phyloP scores from a whole-genome alignment of 1,140 invertebrate genomes.

The Anoplolepis gracilipes region DNA sequence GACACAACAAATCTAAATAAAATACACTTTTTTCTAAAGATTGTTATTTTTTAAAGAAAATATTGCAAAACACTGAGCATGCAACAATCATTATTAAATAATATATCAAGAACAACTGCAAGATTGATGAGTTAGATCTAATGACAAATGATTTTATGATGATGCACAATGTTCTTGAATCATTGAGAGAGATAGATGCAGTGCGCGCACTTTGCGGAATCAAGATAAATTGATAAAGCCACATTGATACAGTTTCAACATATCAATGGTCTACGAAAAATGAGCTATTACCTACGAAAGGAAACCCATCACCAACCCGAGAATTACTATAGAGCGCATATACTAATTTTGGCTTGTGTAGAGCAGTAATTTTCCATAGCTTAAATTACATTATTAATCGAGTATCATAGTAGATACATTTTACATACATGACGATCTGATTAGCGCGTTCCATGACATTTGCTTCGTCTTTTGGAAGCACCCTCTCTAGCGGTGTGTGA shows the following conservation, averaged over 20 bases:
- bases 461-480: constrained; percentile 89
- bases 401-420: constrained; percentile 64
- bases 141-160: constrained; percentile 28
- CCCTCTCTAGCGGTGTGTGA: constrained; percentile 86
- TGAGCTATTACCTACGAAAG: constrained; percentile 71
- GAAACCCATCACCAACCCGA: constrained; percentile 70
- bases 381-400: constrained; percentile 72
- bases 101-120: constrained; percentile 27
- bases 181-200: constrained; percentile 40
- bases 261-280: constrained; percentile 68
- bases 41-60: constrained; percentile 13
- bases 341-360: constrained; percentile 65
- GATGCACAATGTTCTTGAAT: constrained; percentile 4
- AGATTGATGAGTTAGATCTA: constrained; percentile 13
- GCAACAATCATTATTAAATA: constrained; percentile 56
- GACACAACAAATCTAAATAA: neutral
- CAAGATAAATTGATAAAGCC: constrained; percentile 63
- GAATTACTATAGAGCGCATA: constrained; percentile 66
- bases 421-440: constrained; percentile 94
- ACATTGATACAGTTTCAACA: constrained; percentile 51
- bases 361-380: constrained; percentile 60
- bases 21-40: neutral
- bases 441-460: constrained; percentile 93
- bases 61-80: constrained; percentile 63
- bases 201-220: neutral